Conservation (phyloP, 2,113 vertebrate species). For the Jaculus jaculus region DNA sequence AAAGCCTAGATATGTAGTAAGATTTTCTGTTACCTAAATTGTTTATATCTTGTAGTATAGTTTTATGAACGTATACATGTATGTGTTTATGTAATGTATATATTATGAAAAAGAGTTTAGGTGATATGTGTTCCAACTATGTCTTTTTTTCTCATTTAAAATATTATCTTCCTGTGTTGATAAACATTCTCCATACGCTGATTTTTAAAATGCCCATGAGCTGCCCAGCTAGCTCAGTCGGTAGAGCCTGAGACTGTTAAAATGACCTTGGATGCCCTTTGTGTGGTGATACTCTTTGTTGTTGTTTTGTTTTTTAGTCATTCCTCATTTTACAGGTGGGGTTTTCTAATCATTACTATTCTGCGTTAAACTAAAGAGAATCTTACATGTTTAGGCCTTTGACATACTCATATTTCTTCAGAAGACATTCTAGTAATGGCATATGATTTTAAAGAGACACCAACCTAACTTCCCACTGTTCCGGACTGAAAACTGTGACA, state of each 20-base stretch:
- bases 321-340: not conserved
- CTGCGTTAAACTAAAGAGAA: not conserved
- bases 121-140: not conserved
- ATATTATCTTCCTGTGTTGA: not conserved
- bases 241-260: too few species aligned
- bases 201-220: not conserved
- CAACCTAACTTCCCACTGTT: not conserved
- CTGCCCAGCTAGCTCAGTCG: too few species aligned
- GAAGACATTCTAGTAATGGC: not conserved
- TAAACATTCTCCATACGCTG: not conserved
- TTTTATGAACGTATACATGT: not conserved
- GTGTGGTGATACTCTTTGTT: not conserved
- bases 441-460: not conserved
- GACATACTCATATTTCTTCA: not conserved
- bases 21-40: not conserved
- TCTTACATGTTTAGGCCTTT: not conserved
- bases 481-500: not conserved
- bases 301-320: not conserved
- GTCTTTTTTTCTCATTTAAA: not conserved
- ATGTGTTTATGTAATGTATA: not conserved
- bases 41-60: not conserved
- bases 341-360: not conserved
- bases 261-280: not conserved
- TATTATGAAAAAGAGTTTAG: not conserved
- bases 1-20: not conserved